Evolutionary conservation across 2,888 invertebrate species (phyloP).

Genomic region (Nemotelus nigrinus): DNA sequence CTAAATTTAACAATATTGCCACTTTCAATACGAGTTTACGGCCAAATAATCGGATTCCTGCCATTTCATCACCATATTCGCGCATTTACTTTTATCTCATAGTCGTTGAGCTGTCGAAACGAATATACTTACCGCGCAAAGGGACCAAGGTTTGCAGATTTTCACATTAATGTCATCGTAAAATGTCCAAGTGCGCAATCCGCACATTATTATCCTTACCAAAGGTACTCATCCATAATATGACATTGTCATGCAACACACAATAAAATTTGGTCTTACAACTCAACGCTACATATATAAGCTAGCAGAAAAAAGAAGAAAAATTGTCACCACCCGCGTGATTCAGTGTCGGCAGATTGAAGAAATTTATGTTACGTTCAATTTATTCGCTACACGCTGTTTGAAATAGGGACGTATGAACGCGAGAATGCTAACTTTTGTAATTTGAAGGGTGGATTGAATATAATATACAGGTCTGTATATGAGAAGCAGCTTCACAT

Average conservation of each 20-base stretch:
- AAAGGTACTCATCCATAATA: neutral
- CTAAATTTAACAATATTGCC: neutral
- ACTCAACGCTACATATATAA: neutral
- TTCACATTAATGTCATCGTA: slow-evolving; percentile 9
- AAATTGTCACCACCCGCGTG: neutral
- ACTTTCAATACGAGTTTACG: neutral
- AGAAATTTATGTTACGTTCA: slow-evolving; percentile 17
- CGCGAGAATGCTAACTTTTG: neutral
- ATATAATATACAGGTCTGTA: neutral
- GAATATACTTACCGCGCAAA: neutral
- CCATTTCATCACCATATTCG: neutral
- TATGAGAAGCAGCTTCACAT: neutral
- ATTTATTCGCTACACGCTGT: slow-evolving; percentile 30
- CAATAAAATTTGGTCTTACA: slow-evolving; percentile 10
- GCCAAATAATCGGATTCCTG: neutral
- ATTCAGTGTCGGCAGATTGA: slow-evolving; percentile 9
- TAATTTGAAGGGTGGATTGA: too few species aligned
- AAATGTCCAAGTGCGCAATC: neutral
- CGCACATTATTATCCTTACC: slow-evolving; percentile 10
- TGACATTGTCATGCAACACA: slow-evolving; percentile 12
- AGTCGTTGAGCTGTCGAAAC: neutral
- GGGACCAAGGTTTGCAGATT: neutral
- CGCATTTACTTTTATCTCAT: neutral
- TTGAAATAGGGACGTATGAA: slow-evolving; percentile 8
- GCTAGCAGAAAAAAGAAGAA: neutral